Percentiles rank a stretch among this genome's conserved stretches.
phyloP scores from a whole-genome alignment of 2,888 invertebrate species.

The Acanthosepion lycidas region DNA sequence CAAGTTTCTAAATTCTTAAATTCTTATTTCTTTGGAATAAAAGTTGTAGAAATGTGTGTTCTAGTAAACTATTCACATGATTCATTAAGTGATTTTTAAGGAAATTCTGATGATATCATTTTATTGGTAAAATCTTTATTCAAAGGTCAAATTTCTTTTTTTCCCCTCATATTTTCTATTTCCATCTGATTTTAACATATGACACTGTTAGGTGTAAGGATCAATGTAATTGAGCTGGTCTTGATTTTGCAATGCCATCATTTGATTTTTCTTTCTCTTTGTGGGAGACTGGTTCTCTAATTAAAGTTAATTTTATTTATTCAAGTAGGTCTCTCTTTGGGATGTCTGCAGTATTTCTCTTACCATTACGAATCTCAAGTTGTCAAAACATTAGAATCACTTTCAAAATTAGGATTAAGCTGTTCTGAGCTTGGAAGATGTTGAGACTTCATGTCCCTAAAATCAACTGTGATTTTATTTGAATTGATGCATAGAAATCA shows the following conservation, averaged over 20 bases:
- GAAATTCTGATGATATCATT: too few relatives aligned
- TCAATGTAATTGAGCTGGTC: too few relatives aligned
- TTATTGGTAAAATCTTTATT: too few relatives aligned
- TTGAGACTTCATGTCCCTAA: neutral
- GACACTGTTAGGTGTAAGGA: neutral
- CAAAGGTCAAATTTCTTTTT: too few relatives aligned
- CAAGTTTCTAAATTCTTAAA: too few relatives aligned
- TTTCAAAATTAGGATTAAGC: neutral
- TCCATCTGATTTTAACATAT: neutral
- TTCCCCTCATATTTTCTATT: neutral
- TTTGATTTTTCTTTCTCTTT: neutral
- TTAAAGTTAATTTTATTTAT: neutral
- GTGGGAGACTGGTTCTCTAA: neutral
- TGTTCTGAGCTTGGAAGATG: neutral
- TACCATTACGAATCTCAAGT: neutral
- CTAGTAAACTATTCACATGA: too few relatives aligned
- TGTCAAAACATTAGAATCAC: neutral
- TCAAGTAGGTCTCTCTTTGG: neutral
- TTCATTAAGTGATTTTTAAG: too few relatives aligned
- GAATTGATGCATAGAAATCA: neutral
- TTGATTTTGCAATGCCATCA: neutral
- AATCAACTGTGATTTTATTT: neutral
- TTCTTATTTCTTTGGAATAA: too few relatives aligned
- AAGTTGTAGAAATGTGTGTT: too few relatives aligned
- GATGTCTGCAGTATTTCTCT: neutral